phyloP scores from a whole-genome alignment of 2,113 vertebrate species.

The Pithys albifrons region DNA sequence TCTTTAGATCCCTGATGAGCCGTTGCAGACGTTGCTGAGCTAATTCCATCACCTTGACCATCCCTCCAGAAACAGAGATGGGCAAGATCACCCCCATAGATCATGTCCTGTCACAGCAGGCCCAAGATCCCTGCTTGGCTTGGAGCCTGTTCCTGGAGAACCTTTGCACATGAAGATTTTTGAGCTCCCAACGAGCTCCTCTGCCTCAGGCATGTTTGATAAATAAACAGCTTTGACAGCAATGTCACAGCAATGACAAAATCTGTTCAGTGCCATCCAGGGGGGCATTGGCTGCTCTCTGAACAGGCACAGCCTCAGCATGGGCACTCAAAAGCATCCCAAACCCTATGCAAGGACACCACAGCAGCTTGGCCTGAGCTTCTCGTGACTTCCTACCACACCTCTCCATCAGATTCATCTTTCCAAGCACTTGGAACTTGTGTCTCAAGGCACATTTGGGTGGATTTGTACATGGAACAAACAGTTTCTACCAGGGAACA shows the following conservation, averaged over 20 bases:
- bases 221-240: background rate
- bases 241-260: background rate
- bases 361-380: background rate
- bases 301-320: background rate
- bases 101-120: background rate
- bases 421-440: rapidly evolving
- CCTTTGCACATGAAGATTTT: background rate
- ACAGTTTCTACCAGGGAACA: background rate
- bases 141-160: background rate
- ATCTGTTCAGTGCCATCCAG: background rate
- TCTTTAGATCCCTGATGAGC: conserved; percentile 20
- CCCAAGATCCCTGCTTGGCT: background rate
- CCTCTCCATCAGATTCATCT: rapidly evolving
- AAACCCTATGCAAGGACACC: rapidly evolving
- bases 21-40: background rate
- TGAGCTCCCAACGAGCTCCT: background rate
- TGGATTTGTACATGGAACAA: background rate
- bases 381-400: background rate
- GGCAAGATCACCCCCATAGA: background rate
- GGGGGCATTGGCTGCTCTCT: background rate
- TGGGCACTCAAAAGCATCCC: background rate
- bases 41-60: background rate
- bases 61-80: background rate
- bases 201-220: background rate
- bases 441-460: background rate